Evolutionary conservation across 2,888 invertebrate species (phyloP).

Genomic region (Gastrophysa polygoni): DNA sequence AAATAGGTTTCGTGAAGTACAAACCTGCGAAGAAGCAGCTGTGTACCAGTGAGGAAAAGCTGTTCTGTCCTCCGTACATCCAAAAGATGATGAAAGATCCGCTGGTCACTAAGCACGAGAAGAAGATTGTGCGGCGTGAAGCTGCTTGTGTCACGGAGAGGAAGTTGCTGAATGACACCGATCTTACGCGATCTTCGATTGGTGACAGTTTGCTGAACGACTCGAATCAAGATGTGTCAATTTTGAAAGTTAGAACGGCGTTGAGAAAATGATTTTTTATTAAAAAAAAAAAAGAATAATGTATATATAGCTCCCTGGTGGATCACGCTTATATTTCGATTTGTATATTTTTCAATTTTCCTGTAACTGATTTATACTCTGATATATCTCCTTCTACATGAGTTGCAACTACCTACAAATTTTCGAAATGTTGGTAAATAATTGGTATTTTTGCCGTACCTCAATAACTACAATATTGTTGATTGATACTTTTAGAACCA

Average conservation of each 20-base stretch:
- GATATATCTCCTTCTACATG: no score
- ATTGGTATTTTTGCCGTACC: no score
- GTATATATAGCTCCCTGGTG: no score
- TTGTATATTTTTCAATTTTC: no score
- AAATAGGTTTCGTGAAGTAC: conserved; percentile 9
- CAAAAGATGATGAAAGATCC: conserved; percentile 22
- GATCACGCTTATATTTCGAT: no score
- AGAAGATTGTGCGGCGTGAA: not conserved
- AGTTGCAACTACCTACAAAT: no score
- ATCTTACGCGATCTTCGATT: conserved; percentile 2
- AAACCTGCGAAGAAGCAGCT: conserved; percentile 22
- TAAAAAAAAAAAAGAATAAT: no score
- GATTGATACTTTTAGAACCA: no score
- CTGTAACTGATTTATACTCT: no score
- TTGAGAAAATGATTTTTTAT: not conserved
- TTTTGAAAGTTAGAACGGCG: not conserved
- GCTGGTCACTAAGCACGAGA: conserved; percentile 7
- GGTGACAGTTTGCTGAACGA: conserved; percentile 9
- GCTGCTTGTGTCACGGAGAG: not conserved
- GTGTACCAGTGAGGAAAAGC: conserved; percentile 1
- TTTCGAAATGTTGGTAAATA: no score
- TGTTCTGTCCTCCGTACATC: conserved; percentile 7
- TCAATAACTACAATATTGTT: no score
- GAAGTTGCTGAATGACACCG: not conserved
- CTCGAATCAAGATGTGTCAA: conserved; percentile 3